Evolutionary conservation across 53 echinoderm and acorn worm species (phyloP), one percentile per base, ranked within the genome.

Genomic region (Temnopleurus reevesii): DNA sequence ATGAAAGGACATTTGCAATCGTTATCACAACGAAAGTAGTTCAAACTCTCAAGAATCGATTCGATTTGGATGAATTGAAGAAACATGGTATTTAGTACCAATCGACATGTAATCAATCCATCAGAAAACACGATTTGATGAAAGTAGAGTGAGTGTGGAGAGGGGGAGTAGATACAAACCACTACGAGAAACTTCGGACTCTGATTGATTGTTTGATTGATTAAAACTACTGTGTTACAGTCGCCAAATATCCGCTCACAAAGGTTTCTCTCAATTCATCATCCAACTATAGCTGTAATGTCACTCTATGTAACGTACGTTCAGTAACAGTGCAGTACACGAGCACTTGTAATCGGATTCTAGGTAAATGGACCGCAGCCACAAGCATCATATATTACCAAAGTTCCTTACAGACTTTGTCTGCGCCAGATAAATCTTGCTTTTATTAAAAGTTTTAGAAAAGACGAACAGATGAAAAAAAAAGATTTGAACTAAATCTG

Each of bases 221-320:
- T 25, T 83, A 58, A 31, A 56, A 58, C 57, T 58, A 83, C 83
- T 19, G 83, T 23, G 36, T 83, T 83, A 83, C 83, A 36, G 36
- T 25, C 44, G 1, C 23, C 53, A 81, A 81, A 81, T 81, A 81
- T 81, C 81, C 81, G 54, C 27, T 30, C 29, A 81, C 81, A 4
- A 45, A 21, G 44, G 10, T 45, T 33, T 63, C 33, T 12, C 63
- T 63, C 63, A 31, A 33, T 12, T 63, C 63, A 17, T 31, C 34
- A 63, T 63, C 34, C 33, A 18, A 63, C 63, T 56, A 24, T n/a
- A 21, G 56, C 34, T 63, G 63, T 31, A 63, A 63, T 31, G 63
- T 33, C 61, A 15, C 28, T 30, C 61, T 12, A 61, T 34, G 12
- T 30, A 63, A 17, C 6, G 34, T 33, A 34, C 63, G 34, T 13